A percentile compares a stretch with the other conserved stretches of the same genome.
These are phyloP conservation scores for Eupithecia insigniata DNA, from an alignment of 2,888 invertebrate genomes.

Conservation along the genomic window DNA sequence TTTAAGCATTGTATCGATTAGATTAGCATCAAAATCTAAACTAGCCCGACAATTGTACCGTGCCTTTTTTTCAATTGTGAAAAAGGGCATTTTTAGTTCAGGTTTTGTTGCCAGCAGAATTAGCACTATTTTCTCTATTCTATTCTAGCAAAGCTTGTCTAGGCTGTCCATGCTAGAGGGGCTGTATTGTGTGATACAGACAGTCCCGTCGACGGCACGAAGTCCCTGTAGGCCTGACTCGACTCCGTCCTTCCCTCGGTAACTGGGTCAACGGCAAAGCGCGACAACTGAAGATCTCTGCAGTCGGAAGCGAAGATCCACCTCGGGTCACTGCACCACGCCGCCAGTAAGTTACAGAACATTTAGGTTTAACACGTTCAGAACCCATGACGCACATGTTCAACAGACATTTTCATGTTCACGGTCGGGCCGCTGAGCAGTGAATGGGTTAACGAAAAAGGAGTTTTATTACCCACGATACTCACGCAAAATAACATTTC, in stretches of 20 bases:
- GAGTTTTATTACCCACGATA: not conserved
- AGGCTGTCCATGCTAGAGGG: not conserved
- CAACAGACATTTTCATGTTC: too few relatives aligned
- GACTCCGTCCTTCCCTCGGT: not conserved
- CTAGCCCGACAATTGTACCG: not conserved
- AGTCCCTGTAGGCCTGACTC: not conserved
- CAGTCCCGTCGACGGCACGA: not conserved
- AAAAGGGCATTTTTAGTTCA: not conserved
- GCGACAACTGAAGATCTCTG: conserved; percentile 1
- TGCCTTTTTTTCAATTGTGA: not conserved
- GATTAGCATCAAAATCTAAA: not conserved
- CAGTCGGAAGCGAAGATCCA: conserved; percentile 47
- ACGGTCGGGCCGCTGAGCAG: not conserved
- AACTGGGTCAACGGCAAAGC: not conserved
- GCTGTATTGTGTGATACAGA: not conserved
- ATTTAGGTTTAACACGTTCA: not conserved
- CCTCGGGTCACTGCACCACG: conserved; percentile 1
- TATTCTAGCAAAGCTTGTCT: not conserved
- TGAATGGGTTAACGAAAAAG: not conserved
- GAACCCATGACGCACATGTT: not conserved
- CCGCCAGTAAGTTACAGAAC: conserved; percentile 2
- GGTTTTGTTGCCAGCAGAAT: not conserved
- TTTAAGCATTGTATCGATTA: not conserved
- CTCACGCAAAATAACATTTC: not conserved
- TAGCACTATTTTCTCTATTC: not conserved